Percentiles rank a stretch among this genome's conserved stretches.
phyloP scores from a whole-genome alignment of 2,888 invertebrate species.

The Sarcophaga subvicina region DNA sequence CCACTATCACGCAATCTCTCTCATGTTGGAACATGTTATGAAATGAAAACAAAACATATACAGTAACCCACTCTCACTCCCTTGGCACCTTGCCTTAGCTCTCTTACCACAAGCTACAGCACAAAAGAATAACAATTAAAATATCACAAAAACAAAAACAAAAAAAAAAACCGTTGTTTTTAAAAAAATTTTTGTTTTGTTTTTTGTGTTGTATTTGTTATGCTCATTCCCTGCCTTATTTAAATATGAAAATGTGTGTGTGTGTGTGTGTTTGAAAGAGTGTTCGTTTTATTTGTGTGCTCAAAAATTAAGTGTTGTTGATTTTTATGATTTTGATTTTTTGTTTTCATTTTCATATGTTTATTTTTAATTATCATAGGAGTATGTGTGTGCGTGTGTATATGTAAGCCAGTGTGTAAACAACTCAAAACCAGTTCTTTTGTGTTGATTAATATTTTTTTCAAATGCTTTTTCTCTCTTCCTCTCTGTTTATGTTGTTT shows the following conservation, averaged over 20 bases:
- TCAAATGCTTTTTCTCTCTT: constrained; percentile 14
- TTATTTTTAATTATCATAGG: constrained; percentile 33
- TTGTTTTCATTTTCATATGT: constrained; percentile 10
- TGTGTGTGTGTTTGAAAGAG: background rate
- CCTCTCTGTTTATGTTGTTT: constrained; percentile 21
- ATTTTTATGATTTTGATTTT: background rate
- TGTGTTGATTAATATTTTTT: background rate
- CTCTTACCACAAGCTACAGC: background rate
- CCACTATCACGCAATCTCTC: no score
- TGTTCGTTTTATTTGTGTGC: no score
- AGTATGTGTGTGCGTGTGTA: background rate
- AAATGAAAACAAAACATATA: no score
- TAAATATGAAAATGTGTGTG: constrained; percentile 3
- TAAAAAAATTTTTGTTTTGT: constrained; percentile 9
- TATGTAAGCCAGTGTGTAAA: constrained; percentile 2
- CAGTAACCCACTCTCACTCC: no score
- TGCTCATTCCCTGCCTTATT: constrained; percentile 49
- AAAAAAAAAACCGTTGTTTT: background rate
- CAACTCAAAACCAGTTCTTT: background rate
- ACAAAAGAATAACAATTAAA: background rate
- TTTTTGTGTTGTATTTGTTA: constrained; percentile 35
- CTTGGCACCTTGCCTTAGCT: no score
- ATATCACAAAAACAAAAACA: background rate
- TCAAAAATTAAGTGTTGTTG: constrained; percentile 18
- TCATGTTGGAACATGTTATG: no score